A percentile compares a stretch with the other conserved stretches of the same genome.
Conservation (phyloP, 2,888 invertebrate genomes). For the Callimorpha dominula region DNA sequence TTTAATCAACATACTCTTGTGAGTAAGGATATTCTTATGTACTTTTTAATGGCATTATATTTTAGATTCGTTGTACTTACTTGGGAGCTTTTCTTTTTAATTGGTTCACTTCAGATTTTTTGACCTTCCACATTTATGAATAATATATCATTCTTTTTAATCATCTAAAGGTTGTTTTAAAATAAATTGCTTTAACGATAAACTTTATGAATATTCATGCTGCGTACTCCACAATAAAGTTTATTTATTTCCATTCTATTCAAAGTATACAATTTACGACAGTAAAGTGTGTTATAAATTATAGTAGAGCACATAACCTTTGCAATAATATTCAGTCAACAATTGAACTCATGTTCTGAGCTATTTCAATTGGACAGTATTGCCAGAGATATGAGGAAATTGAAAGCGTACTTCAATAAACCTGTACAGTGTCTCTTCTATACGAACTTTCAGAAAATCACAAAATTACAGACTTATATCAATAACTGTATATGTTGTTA, state of each 20-base stretch:
- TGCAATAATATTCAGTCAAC: neutral
- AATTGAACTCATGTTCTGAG: neutral
- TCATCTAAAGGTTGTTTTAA: neutral
- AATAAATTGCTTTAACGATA: neutral
- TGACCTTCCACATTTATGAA: neutral
- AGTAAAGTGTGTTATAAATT: neutral
- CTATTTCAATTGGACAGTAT: conserved; percentile 3
- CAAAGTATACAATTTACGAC: neutral
- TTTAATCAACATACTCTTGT: too few relatives aligned
- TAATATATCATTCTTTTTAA: neutral
- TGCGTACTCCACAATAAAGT: neutral
- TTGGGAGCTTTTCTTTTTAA: too few relatives aligned
- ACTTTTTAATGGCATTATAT: too few relatives aligned
- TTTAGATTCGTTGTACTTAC: too few relatives aligned
- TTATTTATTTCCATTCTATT: neutral
- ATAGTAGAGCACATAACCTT: neutral
- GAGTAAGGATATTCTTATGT: too few relatives aligned
- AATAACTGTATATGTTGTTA: neutral
- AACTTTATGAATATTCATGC: neutral
- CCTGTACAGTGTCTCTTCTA: neutral
- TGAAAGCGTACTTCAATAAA: neutral
- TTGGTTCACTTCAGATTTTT: neutral
- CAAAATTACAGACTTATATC: neutral
- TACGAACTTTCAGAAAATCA: neutral
- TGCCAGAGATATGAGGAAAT: neutral